phyloP scores from a whole-genome alignment of 2,888 invertebrate species.

The Tanytarsus gracilentus region DNA sequence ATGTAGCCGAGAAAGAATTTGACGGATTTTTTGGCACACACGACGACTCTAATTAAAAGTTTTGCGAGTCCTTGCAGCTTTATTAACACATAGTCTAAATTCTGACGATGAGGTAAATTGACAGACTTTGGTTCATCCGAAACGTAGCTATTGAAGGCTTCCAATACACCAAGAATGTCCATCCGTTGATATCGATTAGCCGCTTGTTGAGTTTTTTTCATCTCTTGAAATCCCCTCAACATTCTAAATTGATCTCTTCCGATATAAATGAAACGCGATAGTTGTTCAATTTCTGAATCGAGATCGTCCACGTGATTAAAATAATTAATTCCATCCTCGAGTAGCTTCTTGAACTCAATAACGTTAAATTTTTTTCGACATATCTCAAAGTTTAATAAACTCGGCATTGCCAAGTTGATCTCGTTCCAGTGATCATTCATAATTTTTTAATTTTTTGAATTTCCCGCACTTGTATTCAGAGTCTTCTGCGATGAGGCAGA shows the following conservation, averaged over 20 bases:
- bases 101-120: constrained; percentile 5
- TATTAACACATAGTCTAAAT: constrained; percentile 14
- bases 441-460: no score
- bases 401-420: no score
- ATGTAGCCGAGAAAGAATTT: constrained; percentile 12
- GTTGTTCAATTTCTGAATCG: not conserved
- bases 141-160: constrained; percentile 6
- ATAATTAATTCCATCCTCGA: not conserved
- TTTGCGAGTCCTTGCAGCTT: constrained; percentile 9
- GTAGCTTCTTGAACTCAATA: not conserved
- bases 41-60: constrained; percentile 3
- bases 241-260: constrained; percentile 1
- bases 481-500: no score
- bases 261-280: constrained; percentile 9
- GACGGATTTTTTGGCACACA: not conserved
- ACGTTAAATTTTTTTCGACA: not conserved
- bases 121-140: not conserved
- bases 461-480: no score
- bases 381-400: no score
- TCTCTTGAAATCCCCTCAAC: constrained; percentile 21
- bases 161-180: not conserved
- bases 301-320: not conserved
- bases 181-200: not conserved
- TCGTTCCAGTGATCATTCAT: no score
- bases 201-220: constrained; percentile 16